A percentile compares a stretch with the other conserved stretches of the same genome.
Evolutionary conservation across 1,140 invertebrate genomes (phyloP).

Genomic region (Maniola jurtina): DNA sequence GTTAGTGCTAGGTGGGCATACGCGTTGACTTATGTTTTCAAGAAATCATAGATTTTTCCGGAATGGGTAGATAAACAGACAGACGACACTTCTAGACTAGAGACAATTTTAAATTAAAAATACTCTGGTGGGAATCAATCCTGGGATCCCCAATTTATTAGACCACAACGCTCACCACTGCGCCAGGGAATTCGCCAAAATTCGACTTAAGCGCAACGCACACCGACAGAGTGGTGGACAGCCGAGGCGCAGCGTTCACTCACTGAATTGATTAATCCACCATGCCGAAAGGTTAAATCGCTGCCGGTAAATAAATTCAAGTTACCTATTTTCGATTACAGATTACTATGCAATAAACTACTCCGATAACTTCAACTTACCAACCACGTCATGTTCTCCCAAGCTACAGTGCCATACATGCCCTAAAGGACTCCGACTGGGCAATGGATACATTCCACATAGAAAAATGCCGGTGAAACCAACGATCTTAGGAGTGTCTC

Average conservation of each 20-base stretch:
- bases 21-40: background rate
- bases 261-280: background rate
- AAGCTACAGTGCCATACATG: conserved; percentile 33
- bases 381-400: conserved; percentile 30
- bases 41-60: too few species aligned
- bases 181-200: too few species aligned
- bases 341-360: conserved; percentile 48
- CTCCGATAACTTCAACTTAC: conserved; percentile 43
- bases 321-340: conserved; percentile 29
- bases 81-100: too few species aligned
- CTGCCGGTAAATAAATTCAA: too few species aligned
- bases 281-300: background rate
- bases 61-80: too few species aligned
- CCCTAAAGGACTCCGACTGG: conserved; percentile 34
- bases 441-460: conserved; percentile 21
- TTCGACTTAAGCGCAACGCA: too few species aligned
- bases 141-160: too few species aligned
- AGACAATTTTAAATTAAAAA: too few species aligned
- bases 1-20: background rate
- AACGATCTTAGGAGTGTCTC: conserved; percentile 20
- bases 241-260: too few species aligned
- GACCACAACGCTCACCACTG: too few species aligned
- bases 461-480: conserved; percentile 24
- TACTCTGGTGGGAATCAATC: too few species aligned
- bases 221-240: too few species aligned